Evolutionary conservation across 1,140 invertebrate species (phyloP).

Genomic region (Temnothorax longispinosus): DNA sequence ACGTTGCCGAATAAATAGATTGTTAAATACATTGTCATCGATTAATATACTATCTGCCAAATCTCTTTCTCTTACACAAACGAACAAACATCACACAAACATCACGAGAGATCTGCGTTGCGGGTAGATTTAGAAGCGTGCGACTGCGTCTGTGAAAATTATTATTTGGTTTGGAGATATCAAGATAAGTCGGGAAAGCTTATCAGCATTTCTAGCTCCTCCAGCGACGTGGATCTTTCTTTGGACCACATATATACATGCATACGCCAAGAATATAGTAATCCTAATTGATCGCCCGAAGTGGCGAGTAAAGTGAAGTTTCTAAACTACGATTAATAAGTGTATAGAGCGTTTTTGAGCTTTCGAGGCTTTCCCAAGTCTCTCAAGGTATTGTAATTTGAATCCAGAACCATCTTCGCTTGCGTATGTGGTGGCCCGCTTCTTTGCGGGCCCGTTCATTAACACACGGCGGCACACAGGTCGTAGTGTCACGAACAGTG

Average conservation of each 20-base stretch:
- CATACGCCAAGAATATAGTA: slow-evolving; percentile 58
- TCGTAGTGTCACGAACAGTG: slow-evolving; percentile 24
- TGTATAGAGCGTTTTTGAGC: slow-evolving; percentile 68
- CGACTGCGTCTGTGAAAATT: background rate
- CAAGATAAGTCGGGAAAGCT: background rate
- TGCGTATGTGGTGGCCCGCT: slow-evolving; percentile 29
- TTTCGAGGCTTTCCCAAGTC: slow-evolving; percentile 58
- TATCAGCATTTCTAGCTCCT: background rate
- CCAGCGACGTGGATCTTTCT: slow-evolving; percentile 17
- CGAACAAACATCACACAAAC: slow-evolving; percentile 7
- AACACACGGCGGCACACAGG: slow-evolving; percentile 19
- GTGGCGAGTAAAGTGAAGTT: slow-evolving; percentile 55
- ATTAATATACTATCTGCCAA: slow-evolving; percentile 29
- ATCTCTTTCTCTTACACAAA: slow-evolving; percentile 27
- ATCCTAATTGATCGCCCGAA: slow-evolving; percentile 50
- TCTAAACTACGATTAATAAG: slow-evolving; percentile 69
- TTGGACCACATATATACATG: slow-evolving; percentile 49
- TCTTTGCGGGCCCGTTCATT: slow-evolving; percentile 4
- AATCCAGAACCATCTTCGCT: slow-evolving; percentile 59
- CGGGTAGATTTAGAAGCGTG: background rate
- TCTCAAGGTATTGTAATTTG: slow-evolving; percentile 67
- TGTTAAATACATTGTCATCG: background rate
- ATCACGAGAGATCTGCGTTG: slow-evolving; percentile 6
- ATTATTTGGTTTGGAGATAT: background rate
- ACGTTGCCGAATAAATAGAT: slow-evolving; percentile 30